A percentile compares a stretch with the other conserved stretches of the same genome.
Conservation (phyloP, 2,113 vertebrate genomes). For the Macaca nemestrina region DNA sequence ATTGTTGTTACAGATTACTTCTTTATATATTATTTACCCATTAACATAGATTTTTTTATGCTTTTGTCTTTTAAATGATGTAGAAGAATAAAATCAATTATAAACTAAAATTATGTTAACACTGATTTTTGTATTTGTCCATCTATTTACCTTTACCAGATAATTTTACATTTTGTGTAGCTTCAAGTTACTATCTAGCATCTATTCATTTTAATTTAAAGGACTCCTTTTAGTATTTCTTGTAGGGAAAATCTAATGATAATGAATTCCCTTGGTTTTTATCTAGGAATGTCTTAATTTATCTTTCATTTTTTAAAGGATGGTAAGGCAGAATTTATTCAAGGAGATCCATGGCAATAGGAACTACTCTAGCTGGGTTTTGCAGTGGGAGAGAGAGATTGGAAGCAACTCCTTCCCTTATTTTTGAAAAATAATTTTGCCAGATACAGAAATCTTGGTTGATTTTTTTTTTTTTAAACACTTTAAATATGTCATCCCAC, state of each 20-base stretch:
- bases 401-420: neutral
- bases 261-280: neutral
- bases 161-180: neutral
- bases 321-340: neutral
- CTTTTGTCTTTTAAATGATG: neutral
- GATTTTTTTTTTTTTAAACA: neutral
- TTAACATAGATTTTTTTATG: neutral
- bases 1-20: neutral
- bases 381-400: neutral
- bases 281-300: neutral
- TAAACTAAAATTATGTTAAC: neutral
- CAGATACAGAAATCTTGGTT: neutral
- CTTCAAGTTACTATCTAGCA: neutral
- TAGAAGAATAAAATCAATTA: neutral
- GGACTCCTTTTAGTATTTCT: neutral
- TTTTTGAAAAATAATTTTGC: neutral
- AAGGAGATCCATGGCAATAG: neutral
- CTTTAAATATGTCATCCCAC: neutral
- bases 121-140: neutral
- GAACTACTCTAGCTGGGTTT: neutral
- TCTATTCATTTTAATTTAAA: conserved; percentile 17
- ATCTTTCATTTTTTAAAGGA: neutral
- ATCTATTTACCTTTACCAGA: neutral
- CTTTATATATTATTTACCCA: neutral
- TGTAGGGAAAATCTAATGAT: neutral